phyloP scores from a whole-genome alignment of 2,797 vertebrate species.

The Lycodopsis pacificus region DNA sequence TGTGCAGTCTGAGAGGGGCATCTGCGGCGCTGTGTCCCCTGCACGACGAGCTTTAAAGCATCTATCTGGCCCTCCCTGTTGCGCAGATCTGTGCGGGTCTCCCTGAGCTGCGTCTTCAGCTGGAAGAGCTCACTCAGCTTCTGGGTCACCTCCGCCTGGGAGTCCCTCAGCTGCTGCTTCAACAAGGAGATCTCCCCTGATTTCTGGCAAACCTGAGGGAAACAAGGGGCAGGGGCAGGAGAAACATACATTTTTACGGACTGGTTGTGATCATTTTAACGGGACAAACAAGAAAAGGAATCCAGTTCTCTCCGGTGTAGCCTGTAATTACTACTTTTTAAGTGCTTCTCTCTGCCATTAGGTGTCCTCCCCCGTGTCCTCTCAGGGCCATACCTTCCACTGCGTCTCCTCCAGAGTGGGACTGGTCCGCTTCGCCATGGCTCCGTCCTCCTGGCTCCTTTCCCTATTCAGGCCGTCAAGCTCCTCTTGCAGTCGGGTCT shows the following conservation, averaged over 20 bases:
- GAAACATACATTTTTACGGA: neutral
- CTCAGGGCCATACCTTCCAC: constrained; percentile 90
- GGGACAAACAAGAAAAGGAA: constrained; percentile 24
- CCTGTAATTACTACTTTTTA: constrained; percentile 18
- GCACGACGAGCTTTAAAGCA: constrained; percentile 85
- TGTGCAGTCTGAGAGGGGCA: constrained; percentile 49
- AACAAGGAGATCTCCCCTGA: constrained; percentile 95
- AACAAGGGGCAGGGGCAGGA: accelerated
- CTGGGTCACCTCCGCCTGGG: constrained; percentile 94
- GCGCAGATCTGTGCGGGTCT: constrained; percentile 87
- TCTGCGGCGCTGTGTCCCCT: constrained; percentile 69
- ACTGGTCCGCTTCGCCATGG: constrained; percentile 71
- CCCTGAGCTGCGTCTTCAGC: constrained; percentile 94
- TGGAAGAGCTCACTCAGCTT: constrained; percentile 96
- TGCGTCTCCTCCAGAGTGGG: constrained; percentile 92
- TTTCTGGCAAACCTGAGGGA: constrained; percentile 95
- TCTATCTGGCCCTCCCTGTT: constrained; percentile 89
- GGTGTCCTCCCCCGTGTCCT: neutral
- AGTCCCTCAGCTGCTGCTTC: constrained; percentile 96
- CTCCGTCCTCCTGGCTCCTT: constrained; percentile 62
- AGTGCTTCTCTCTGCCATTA: constrained; percentile 16
- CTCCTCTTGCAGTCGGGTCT: constrained; percentile 91
- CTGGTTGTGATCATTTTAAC: constrained; percentile 2
- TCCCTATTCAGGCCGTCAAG: constrained; percentile 85
- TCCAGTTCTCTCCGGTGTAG: constrained; percentile 20